Conservation (phyloP, 2,888 invertebrate genomes). For the Hydropsyche betteni region DNA sequence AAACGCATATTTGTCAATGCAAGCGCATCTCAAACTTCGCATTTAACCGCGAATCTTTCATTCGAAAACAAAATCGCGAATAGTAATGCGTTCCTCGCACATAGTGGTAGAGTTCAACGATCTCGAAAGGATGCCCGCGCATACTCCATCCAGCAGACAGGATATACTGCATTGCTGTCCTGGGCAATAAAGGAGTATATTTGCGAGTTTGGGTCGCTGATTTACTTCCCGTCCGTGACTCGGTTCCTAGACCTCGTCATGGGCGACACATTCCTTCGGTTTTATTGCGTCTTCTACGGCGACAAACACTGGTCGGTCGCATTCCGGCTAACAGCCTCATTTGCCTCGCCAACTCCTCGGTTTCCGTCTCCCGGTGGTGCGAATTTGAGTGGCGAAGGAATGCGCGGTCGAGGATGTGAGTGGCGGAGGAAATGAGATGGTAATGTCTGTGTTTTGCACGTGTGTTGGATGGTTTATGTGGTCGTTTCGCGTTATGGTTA, state of each 20-base stretch:
- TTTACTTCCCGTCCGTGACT: conserved; percentile 9
- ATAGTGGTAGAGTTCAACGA: conserved; percentile 5
- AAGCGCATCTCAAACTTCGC: conserved; percentile 8
- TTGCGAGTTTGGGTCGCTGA: conserved; percentile 11
- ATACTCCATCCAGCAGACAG: conserved; percentile 10
- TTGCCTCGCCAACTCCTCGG: no score
- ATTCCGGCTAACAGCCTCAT: no score
- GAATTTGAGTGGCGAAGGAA: no score
- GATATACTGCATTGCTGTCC: conserved; percentile 16
- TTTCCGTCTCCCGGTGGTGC: no score
- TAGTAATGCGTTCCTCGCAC: no score
- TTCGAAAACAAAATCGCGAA: no score
- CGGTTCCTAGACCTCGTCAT: background rate
- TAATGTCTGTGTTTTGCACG: no score
- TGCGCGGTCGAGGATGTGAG: no score
- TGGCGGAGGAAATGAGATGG: no score
- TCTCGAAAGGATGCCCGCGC: conserved; percentile 10
- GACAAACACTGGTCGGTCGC: background rate
- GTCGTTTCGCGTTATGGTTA: no score
- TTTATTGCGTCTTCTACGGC: background rate
- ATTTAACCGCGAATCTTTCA: no score
- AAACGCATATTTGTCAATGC: background rate
- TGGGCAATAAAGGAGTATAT: conserved; percentile 15
- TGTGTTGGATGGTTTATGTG: no score
- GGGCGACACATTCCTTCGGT: background rate